A percentile compares a stretch with the other conserved stretches of the same genome.
phyloP scores from a whole-genome alignment of 2,888 invertebrate genomes.

The Sthenelais limicola region DNA sequence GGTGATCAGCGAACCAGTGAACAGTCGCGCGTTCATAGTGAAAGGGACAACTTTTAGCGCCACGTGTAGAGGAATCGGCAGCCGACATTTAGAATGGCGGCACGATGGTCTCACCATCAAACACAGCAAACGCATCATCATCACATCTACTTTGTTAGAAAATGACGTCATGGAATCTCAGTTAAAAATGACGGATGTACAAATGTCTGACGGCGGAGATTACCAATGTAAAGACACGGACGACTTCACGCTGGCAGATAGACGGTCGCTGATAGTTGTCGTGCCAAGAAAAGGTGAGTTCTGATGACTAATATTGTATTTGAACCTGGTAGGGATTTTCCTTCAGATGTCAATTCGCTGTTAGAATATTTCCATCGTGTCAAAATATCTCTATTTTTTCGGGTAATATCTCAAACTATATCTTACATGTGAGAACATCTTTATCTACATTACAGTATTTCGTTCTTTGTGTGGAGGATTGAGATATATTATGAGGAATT shows the following conservation, averaged over 20 bases:
- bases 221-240: not conserved
- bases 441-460: no score
- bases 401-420: no score
- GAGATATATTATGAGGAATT: no score
- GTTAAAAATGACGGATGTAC: not conserved
- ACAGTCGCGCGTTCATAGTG: not conserved
- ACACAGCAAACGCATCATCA: slow-evolving; percentile 2
- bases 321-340: no score
- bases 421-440: no score
- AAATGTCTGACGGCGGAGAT: not conserved
- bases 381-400: no score
- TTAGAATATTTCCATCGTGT: no score
- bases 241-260: not conserved
- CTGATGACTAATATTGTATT: no score
- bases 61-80: slow-evolving; percentile 16
- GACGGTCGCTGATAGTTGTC: not conserved
- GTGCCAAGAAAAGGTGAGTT: slow-evolving; percentile 15
- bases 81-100: slow-evolving; percentile 18
- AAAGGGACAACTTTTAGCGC: not conserved
- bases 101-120: not conserved
- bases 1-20: not conserved
- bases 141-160: not conserved
- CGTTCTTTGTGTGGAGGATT: no score
- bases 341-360: no score
- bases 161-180: slow-evolving; percentile 11